These are phyloP conservation scores for Micronycteris hirsuta DNA, from an alignment of 2,113 vertebrate species.

Conservation along the genomic window DNA sequence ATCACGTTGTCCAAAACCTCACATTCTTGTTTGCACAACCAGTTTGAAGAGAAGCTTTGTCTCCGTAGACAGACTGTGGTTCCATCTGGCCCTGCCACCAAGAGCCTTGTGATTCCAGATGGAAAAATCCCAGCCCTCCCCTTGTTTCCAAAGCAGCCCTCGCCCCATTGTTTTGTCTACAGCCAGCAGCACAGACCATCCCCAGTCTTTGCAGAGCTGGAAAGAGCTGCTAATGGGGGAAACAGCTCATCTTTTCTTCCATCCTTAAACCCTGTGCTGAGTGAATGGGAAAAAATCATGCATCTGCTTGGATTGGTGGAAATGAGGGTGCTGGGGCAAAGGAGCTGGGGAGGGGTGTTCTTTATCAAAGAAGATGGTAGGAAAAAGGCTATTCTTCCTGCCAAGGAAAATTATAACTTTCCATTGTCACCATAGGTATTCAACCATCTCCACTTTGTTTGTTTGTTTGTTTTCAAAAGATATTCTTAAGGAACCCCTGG, in stretches of 20 bases:
- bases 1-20: neutral
- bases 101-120: conserved; percentile 55
- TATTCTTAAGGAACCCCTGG: neutral
- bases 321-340: neutral
- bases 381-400: conserved; percentile 16
- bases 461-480: neutral
- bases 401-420: conserved; percentile 36
- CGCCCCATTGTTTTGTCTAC: neutral
- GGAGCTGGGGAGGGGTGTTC: neutral
- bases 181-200: neutral
- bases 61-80: neutral
- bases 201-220: neutral
- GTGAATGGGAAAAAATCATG: neutral
- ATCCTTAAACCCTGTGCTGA: neutral
- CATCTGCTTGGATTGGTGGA: neutral
- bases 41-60: conserved; percentile 57
- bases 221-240: neutral
- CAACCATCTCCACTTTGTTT: neutral
- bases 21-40: neutral
- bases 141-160: neutral
- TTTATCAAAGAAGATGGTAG: neutral
- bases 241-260: conserved; percentile 16
- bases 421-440: neutral
- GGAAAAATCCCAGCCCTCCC: conserved; percentile 31
- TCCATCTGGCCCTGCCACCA: conserved; percentile 50